Percentiles rank a stretch among this genome's conserved stretches.
Evolutionary conservation across 2,888 invertebrate species (phyloP).

Genomic region (Clostera curtula): DNA sequence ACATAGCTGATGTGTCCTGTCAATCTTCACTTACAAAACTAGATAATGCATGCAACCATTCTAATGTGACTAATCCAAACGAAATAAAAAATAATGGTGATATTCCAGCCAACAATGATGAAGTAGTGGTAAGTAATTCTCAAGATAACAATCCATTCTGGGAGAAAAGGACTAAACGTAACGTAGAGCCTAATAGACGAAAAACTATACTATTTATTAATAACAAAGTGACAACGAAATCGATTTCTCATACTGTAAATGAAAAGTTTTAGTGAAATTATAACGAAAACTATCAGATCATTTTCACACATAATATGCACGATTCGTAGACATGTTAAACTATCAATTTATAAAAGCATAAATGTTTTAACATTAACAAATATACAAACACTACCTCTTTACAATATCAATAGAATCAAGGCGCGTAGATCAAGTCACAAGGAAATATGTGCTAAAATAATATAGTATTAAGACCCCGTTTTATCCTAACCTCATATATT

Average conservation of each 20-base stretch:
- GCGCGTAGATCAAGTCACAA: background rate
- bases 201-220: slow-evolving; percentile 70
- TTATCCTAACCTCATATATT: slow-evolving; percentile 58
- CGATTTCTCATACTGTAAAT: slow-evolving; percentile 35
- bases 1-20: slow-evolving; percentile 41
- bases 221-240: slow-evolving; percentile 57
- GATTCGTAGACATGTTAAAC: slow-evolving; percentile 6
- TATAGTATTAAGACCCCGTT: slow-evolving; percentile 2
- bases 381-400: no score
- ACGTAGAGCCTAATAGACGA: slow-evolving; percentile 61
- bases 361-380: no score
- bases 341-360: background rate
- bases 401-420: no score
- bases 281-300: slow-evolving; percentile 16
- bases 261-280: slow-evolving; percentile 26
- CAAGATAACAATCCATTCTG: slow-evolving; percentile 68
- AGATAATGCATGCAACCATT: slow-evolving; percentile 34
- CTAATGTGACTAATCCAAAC: slow-evolving; percentile 32
- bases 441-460: background rate
- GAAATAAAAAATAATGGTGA: slow-evolving; percentile 34
- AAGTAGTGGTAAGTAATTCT: slow-evolving; percentile 52
- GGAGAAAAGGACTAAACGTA: slow-evolving; percentile 59
- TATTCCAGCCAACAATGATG: slow-evolving; percentile 37
- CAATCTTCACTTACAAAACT: slow-evolving; percentile 39
- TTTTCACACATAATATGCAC: slow-evolving; percentile 2